These are phyloP conservation scores for Tineola bisselliella DNA, from an alignment of 2,888 invertebrate species.

Conservation along the genomic window DNA sequence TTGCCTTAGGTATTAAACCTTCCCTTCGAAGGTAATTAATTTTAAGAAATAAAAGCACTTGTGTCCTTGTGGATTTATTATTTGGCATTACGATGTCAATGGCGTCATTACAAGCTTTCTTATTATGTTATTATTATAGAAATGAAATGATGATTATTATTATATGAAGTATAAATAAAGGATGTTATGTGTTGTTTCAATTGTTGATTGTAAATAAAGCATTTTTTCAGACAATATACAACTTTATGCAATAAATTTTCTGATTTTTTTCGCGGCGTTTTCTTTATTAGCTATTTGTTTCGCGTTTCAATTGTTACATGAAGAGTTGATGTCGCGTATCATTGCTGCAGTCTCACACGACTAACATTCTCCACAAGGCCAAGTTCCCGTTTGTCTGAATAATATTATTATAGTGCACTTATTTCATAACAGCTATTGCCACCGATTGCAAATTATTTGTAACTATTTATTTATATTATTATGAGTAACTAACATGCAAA, in stretches of 20 bases:
- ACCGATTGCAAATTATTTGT: slow-evolving; percentile 62
- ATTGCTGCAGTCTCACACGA: slow-evolving; percentile 58
- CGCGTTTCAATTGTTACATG: slow-evolving; percentile 28
- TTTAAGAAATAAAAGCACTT: slow-evolving; percentile 59
- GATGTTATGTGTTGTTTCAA: slow-evolving; percentile 57
- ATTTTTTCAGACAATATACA: slow-evolving; percentile 62
- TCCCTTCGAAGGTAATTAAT: slow-evolving; percentile 60
- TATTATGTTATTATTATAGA: slow-evolving; percentile 1
- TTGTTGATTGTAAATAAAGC: slow-evolving; percentile 66
- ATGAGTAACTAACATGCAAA: slow-evolving; percentile 69
- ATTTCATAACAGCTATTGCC: slow-evolving; percentile 62
- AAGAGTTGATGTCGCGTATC: slow-evolving; percentile 63
- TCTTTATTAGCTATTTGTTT: slow-evolving; percentile 36
- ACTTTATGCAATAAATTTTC: slow-evolving; percentile 66
- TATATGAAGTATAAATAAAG: slow-evolving; percentile 20
- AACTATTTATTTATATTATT: slow-evolving; percentile 66
- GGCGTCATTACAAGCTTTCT: background rate
- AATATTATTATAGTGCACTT: slow-evolving; percentile 54
- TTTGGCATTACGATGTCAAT: slow-evolving; percentile 41
- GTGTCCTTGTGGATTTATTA: slow-evolving; percentile 65
- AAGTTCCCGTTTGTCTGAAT: slow-evolving; percentile 62
- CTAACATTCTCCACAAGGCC: slow-evolving; percentile 69
- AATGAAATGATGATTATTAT: background rate
- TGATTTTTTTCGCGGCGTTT: slow-evolving; percentile 54
- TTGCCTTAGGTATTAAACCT: slow-evolving; percentile 63